phyloP scores from a whole-genome alignment of 2,888 invertebrate species.

The Lydus trimaculatus region DNA sequence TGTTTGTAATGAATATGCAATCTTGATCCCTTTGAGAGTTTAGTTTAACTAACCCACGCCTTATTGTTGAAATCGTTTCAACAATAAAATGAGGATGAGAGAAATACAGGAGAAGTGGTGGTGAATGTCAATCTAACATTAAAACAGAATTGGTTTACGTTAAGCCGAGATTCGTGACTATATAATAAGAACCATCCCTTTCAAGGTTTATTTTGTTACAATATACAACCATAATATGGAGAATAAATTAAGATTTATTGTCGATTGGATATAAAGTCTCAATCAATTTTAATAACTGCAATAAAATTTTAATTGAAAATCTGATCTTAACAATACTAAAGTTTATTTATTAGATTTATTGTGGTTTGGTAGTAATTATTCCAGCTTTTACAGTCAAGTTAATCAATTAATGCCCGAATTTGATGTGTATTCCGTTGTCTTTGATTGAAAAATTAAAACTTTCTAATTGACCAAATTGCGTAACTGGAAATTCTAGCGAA shows the following conservation, averaged over 20 bases:
- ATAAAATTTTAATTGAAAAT: neutral
- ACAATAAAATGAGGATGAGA: constrained; percentile 12
- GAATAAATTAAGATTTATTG: too few relatives aligned
- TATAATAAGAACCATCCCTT: constrained; percentile 6
- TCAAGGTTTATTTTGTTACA: too few relatives aligned
- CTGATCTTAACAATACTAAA: neutral
- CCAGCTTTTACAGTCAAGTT: neutral
- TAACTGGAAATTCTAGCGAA: neutral
- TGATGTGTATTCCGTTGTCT: neutral
- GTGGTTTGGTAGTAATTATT: neutral
- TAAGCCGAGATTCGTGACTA: constrained; percentile 14
- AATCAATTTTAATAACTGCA: neutral
- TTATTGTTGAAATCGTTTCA: constrained; percentile 26
- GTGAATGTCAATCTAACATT: neutral
- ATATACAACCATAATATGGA: too few relatives aligned
- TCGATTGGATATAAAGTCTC: too few relatives aligned
- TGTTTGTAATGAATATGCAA: constrained; percentile 28
- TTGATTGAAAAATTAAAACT: constrained; percentile 13
- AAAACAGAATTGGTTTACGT: constrained; percentile 10
- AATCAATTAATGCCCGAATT: constrained; percentile 6
- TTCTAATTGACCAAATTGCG: constrained; percentile 8
- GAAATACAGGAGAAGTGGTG: neutral
- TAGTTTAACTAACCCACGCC: constrained; percentile 17
- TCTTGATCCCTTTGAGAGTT: constrained; percentile 9
- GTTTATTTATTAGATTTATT: neutral